phyloP scores from a whole-genome alignment of 2,797 vertebrate species.

The Tragopan temminckii region DNA sequence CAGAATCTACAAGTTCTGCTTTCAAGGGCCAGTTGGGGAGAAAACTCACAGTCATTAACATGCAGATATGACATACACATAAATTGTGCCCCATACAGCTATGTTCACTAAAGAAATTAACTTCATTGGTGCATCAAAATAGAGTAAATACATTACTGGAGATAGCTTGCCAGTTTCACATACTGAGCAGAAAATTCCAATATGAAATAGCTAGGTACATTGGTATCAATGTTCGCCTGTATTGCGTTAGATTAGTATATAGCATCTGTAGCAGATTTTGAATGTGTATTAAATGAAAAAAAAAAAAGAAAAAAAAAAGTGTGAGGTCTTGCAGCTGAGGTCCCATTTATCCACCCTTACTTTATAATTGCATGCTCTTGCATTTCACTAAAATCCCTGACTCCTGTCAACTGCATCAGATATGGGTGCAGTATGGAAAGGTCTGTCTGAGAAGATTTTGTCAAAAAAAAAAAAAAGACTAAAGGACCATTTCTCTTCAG shows the following conservation, averaged over 20 bases:
- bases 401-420: neutral
- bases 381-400: neutral
- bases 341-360: neutral
- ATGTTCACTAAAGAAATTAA: neutral
- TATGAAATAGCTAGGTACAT: neutral
- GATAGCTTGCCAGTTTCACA: neutral
- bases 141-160: neutral
- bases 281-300: neutral
- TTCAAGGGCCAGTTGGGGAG: neutral
- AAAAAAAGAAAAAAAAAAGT: neutral
- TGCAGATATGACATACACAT: neutral
- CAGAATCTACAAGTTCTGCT: neutral
- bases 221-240: neutral
- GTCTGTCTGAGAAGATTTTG: neutral
- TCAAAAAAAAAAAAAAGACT: neutral
- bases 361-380: neutral
- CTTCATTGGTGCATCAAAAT: neutral
- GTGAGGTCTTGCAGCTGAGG: too few species aligned
- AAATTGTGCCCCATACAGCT: neutral
- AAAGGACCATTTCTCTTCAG: neutral
- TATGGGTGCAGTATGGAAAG: fast-evolving
- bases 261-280: neutral
- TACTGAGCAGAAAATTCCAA: neutral
- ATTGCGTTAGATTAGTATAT: neutral
- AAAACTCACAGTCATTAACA: neutral